Evolutionary conservation across 2,113 vertebrate species (phyloP), one percentile per base, ranked within the genome.

Genomic region (Rhinopomastus cyanomelas): DNA sequence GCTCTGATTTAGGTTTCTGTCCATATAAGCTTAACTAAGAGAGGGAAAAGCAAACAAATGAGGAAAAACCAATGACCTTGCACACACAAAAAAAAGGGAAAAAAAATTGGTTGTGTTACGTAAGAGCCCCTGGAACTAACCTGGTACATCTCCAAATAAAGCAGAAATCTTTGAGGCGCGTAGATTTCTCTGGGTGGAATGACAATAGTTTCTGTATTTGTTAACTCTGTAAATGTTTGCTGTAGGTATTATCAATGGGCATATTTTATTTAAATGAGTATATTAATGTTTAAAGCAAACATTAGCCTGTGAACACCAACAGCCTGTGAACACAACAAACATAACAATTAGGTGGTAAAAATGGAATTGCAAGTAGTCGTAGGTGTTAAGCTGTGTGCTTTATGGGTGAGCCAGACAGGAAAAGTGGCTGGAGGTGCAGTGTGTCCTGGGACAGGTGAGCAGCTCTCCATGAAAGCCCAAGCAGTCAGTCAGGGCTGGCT

Each of bases 121-220:
- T 93, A 93, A 96, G 78, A 48, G 52, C 7, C 64, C 88, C 92
- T 89, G 78, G 52, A 77, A 87, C 29, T 79, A 56, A 69, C 42
- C 89, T 93, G 95, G 75, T 89, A 61, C n/a, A 6, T 82, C 75
- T 90, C 95, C 94, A 96, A 94, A 72, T 77, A 69, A 82, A 95
- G 91, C 85, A 85, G 73, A 77, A 90, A 55, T 66, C 69, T 82
- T 61, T 85, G 71, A 68, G 88, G 64, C 78, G 69, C 66, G 29
- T 72, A 87, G 44, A 27, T 89, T 81, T 87, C 49, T 56, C 46
- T 51, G 74, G 19, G 23, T 90, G 68, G 60, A 87, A 94, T 80
- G 67, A 80, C 81, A 90, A 76, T 73, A 55, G 48, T 93, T 93
- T 57, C 57, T 60, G 25, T 36, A 22, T 36, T 52, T 67, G 67